These are phyloP conservation scores for Karalla daura DNA, from an alignment of 2,797 vertebrate species.

Conservation along the genomic window DNA sequence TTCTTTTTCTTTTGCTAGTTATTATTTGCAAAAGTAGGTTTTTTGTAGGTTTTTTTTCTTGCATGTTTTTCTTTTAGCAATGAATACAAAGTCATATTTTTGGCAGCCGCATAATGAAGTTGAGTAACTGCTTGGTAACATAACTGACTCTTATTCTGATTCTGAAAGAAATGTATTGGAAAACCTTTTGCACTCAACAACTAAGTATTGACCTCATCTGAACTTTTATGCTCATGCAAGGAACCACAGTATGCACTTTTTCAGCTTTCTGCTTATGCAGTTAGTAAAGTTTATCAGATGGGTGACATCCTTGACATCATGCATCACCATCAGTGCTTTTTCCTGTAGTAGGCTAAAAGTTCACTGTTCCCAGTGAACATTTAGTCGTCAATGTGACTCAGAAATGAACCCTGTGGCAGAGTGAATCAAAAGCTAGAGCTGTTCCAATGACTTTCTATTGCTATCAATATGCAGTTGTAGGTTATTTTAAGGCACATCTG, in stretches of 20 bases:
- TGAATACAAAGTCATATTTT: too few species aligned
- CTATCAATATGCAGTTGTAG: conserved; percentile 48
- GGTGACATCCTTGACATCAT: conserved; percentile 18
- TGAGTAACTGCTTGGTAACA: too few species aligned
- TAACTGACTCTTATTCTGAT: too few species aligned
- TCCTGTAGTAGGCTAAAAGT: conserved; percentile 15
- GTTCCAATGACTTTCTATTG: conserved; percentile 32
- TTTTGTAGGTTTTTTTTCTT: too few species aligned
- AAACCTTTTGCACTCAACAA: conserved; percentile 14
- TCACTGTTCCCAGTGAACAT: conserved; percentile 33
- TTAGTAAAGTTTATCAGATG: conserved; percentile 16
- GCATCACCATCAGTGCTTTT: neutral
- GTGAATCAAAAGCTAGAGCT: conserved; percentile 23
- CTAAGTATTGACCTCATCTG: conserved; percentile 14
- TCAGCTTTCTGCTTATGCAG: conserved; percentile 13
- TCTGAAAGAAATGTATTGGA: conserved; percentile 29
- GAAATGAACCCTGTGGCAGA: conserved; percentile 16
- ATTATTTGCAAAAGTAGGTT: too few species aligned
- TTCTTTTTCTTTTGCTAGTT: too few species aligned
- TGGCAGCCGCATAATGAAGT: too few species aligned
- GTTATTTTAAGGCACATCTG: conserved; percentile 51
- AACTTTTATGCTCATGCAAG: conserved; percentile 13
- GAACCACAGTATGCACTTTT: neutral
- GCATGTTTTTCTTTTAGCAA: too few species aligned
- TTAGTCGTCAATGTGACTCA: conserved; percentile 34